Percentiles rank a stretch among this genome's conserved stretches.
phyloP scores from a whole-genome alignment of 2,113 vertebrate genomes.

The Stictonetta naevosa region DNA sequence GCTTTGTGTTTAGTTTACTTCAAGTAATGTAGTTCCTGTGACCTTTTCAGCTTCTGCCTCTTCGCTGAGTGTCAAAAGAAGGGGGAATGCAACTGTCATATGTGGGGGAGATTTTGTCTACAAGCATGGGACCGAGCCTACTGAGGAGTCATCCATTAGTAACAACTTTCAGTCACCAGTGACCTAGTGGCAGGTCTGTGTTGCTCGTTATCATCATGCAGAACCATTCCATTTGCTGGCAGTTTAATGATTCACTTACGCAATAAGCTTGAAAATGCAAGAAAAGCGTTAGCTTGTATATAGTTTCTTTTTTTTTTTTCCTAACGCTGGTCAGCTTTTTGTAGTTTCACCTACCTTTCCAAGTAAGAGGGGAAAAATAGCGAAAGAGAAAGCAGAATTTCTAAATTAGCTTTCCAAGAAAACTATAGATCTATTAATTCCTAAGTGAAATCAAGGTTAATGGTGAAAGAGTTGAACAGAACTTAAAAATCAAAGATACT shows the following conservation, averaged over 20 bases:
- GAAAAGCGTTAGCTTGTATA: not conserved
- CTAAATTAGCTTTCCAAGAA: slow-evolving; percentile 49
- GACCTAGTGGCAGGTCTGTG: not conserved
- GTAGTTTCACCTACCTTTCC: not conserved
- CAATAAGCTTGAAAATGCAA: not conserved
- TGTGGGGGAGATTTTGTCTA: not conserved
- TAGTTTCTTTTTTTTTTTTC: not conserved
- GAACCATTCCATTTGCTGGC: slow-evolving; percentile 20
- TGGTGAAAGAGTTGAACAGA: slow-evolving; percentile 56
- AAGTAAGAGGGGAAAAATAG: not conserved
- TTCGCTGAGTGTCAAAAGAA: not conserved
- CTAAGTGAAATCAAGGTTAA: slow-evolving; percentile 54
- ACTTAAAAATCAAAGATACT: slow-evolving; percentile 72
- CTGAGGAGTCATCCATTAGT: not conserved
- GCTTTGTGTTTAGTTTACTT: not conserved
- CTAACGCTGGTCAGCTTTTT: not conserved
- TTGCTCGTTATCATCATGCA: not conserved
- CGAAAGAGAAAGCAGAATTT: slow-evolving; percentile 41
- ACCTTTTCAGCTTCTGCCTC: not conserved
- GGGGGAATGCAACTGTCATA: not conserved
- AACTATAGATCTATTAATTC: slow-evolving; percentile 49
- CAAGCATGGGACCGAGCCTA: not conserved
- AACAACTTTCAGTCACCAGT: not conserved
- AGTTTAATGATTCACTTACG: slow-evolving; percentile 3
- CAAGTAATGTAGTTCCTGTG: not conserved